Conservation (phyloP, 2,113 vertebrate genomes). For the Sardina pilchardus region DNA sequence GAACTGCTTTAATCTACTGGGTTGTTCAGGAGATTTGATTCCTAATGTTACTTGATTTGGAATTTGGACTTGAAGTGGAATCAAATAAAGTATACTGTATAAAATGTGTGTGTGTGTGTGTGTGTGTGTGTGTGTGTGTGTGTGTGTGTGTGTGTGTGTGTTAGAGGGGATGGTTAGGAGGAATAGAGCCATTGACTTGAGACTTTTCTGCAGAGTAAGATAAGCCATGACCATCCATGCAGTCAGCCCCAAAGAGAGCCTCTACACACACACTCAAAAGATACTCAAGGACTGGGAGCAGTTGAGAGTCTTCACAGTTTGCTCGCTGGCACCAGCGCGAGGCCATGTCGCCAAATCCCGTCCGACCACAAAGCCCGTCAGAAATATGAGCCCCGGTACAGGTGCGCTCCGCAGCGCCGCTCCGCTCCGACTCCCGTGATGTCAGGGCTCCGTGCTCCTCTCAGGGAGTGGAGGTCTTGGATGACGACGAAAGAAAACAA, state of each 20-base stretch:
- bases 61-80: no score
- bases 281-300: neutral
- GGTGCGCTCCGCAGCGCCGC: neutral
- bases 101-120: neutral
- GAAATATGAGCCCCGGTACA: neutral
- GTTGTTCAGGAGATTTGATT: no score
- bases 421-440: neutral
- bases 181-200: neutral
- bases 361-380: neutral
- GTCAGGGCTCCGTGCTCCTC: neutral
- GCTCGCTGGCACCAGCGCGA: neutral
- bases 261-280: neutral
- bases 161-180: neutral
- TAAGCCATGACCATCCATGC: neutral
- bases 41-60: no score
- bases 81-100: no score
- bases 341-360: neutral
- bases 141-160: neutral
- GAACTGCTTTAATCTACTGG: no score
- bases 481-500: neutral
- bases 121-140: conserved; percentile 11
- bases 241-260: neutral
- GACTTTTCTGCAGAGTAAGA: neutral
- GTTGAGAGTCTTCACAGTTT: neutral
- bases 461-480: conserved; percentile 1